phyloP scores from a whole-genome alignment of 2,888 invertebrate species.

The Synanthedon tipuliformis region DNA sequence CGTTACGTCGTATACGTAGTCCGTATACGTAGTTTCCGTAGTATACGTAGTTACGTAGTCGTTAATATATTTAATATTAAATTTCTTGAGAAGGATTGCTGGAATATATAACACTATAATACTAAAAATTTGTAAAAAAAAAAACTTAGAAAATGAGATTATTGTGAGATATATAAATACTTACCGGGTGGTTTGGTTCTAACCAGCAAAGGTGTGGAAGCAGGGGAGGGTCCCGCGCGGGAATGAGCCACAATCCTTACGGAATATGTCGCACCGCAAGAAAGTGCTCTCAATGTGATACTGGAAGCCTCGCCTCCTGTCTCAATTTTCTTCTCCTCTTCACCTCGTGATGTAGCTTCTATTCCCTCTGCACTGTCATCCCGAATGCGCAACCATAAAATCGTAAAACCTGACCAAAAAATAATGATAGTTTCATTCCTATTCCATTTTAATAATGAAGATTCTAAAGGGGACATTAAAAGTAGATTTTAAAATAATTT shows the following conservation, averaged over 20 bases:
- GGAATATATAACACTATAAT: too few relatives aligned
- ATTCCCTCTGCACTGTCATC: slow-evolving; percentile 45
- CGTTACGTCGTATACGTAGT: too few relatives aligned
- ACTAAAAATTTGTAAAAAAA: too few relatives aligned
- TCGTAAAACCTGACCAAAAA: slow-evolving; percentile 38
- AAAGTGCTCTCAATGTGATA: slow-evolving; percentile 41
- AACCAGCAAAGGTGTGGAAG: slow-evolving; percentile 45
- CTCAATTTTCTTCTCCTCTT: slow-evolving; percentile 50
- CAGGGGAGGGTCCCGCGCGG: slow-evolving; percentile 46
- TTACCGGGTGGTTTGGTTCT: slow-evolving; percentile 59
- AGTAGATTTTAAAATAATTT: not conserved
- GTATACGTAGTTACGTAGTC: too few relatives aligned
- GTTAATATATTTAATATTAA: too few relatives aligned
- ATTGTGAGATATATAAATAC: not conserved
- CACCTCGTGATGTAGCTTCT: slow-evolving; percentile 33
- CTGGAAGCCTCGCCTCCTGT: slow-evolving; percentile 49
- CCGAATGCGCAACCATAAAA: slow-evolving; percentile 54
- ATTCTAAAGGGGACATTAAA: too few relatives aligned
- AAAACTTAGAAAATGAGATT: too few relatives aligned
- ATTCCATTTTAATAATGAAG: too few relatives aligned
- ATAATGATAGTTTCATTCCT: not conserved
- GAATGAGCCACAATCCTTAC: slow-evolving; percentile 56
- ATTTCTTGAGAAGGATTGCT: too few relatives aligned
- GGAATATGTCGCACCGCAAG: slow-evolving; percentile 56
- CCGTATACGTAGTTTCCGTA: too few relatives aligned